Evolutionary conservation across 2,888 invertebrate species (phyloP).

Genomic region (Oxyteleia sp.): DNA sequence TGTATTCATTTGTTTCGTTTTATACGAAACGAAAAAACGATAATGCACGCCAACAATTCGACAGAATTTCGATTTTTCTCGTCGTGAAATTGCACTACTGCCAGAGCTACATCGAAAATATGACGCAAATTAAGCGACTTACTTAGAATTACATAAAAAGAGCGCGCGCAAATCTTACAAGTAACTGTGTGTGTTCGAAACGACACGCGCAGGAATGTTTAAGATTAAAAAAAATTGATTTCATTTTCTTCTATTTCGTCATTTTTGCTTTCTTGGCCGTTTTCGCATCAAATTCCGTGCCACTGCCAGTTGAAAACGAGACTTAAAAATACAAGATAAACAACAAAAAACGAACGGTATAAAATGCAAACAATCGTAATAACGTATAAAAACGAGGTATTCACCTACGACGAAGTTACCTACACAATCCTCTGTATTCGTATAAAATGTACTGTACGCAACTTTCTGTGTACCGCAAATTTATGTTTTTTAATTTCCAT

Average conservation of each 20-base stretch:
- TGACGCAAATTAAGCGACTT: constrained; percentile 51
- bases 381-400: constrained; percentile 54
- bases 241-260: constrained; percentile 19
- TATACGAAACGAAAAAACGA: constrained; percentile 41
- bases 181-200: constrained; percentile 3
- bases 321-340: constrained; percentile 43
- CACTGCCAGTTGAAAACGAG: constrained; percentile 58
- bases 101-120: constrained; percentile 48
- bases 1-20: too few species aligned
- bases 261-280: constrained; percentile 12
- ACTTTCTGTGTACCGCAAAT: not conserved
- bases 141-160: constrained; percentile 57
- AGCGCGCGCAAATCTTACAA: constrained; percentile 27
- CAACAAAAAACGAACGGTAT: constrained; percentile 56
- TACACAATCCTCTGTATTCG: constrained; percentile 29
- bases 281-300: constrained; percentile 63
- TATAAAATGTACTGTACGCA: constrained; percentile 20
- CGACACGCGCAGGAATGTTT: constrained; percentile 67
- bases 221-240: constrained; percentile 41
- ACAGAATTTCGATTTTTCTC: constrained; percentile 49
- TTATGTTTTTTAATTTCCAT: not conserved
- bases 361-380: constrained; percentile 56
- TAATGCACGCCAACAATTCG: constrained; percentile 42
- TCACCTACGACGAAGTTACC: constrained; percentile 37
- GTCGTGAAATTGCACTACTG: constrained; percentile 69